Percentiles rank a stretch among this genome's conserved stretches.
These are phyloP conservation scores for Empidonax alnorum DNA, from an alignment of 2,113 vertebrate species.

Conservation along the genomic window DNA sequence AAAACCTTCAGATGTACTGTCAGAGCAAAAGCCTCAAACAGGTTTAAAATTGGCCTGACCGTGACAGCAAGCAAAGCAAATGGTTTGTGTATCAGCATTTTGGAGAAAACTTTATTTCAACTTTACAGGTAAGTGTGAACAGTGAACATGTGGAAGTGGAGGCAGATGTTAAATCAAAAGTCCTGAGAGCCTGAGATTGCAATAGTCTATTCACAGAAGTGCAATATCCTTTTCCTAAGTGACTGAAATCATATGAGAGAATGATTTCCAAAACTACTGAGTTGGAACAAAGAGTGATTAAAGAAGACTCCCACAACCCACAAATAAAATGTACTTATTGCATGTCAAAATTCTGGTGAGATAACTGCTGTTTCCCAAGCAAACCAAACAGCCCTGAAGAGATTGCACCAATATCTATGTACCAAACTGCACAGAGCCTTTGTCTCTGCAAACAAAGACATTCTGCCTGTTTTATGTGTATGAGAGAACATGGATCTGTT, in stretches of 20 bases:
- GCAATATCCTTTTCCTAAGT: not conserved
- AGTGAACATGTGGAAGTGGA: not conserved
- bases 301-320: not conserved
- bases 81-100: not conserved
- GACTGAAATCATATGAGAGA: not conserved
- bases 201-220: not conserved
- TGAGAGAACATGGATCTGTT: not conserved
- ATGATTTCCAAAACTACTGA: not conserved
- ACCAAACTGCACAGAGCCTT: not conserved
- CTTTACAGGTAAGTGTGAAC: not conserved
- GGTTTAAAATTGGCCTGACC: not conserved
- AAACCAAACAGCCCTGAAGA: not conserved
- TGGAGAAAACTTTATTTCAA: not conserved
- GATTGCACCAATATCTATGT: not conserved
- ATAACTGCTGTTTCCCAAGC: not conserved
- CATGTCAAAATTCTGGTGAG: not conserved
- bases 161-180: not conserved
- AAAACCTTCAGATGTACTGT: not conserved
- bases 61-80: not conserved
- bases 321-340: not conserved
- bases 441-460: not conserved
- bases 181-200: not conserved
- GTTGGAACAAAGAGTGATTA: not conserved
- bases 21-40: not conserved
- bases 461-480: not conserved